Evolutionary conservation across 2,888 invertebrate species (phyloP).

Genomic region (Cataglyphis rosenhaueri): DNA sequence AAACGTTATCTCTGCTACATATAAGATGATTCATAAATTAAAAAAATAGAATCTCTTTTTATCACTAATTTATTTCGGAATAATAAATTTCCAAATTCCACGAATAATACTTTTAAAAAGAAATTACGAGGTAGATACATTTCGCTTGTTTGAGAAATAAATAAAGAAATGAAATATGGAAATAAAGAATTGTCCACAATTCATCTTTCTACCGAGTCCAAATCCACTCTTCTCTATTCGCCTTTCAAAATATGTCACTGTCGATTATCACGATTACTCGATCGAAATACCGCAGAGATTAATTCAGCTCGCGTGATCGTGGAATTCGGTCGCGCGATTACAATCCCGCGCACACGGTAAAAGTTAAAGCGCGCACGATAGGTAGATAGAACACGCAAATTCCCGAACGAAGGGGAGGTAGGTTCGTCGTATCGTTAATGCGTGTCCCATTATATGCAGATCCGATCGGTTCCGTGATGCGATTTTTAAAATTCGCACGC

Average conservation of each 20-base stretch:
- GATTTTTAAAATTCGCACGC: conserved; percentile 46
- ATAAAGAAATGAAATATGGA: not conserved
- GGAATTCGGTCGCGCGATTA: not conserved
- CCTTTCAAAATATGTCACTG: not conserved
- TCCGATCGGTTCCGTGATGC: conserved; percentile 27
- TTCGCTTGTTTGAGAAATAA: not conserved
- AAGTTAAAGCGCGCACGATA: not conserved
- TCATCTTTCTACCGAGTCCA: not conserved
- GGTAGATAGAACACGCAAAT: conserved; percentile 7
- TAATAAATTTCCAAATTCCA: no score
- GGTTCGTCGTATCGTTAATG: conserved; percentile 49
- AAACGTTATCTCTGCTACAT: not conserved
- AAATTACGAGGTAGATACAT: not conserved
- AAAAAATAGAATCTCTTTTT: not conserved
- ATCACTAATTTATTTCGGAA: not conserved
- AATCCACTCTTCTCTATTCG: not conserved
- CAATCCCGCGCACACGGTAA: not conserved
- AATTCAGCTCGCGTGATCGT: conserved; percentile 24
- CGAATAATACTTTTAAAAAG: not conserved
- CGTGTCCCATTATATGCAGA: conserved; percentile 54
- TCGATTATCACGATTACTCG: conserved; percentile 18
- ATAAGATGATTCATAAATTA: not conserved
- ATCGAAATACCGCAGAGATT: conserved; percentile 20
- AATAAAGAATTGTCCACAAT: not conserved
- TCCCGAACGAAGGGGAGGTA: conserved; percentile 5